A percentile compares a stretch with the other conserved stretches of the same genome.
Evolutionary conservation across 2,888 invertebrate genomes (phyloP).

Genomic region (Platycheirus albimanus): DNA sequence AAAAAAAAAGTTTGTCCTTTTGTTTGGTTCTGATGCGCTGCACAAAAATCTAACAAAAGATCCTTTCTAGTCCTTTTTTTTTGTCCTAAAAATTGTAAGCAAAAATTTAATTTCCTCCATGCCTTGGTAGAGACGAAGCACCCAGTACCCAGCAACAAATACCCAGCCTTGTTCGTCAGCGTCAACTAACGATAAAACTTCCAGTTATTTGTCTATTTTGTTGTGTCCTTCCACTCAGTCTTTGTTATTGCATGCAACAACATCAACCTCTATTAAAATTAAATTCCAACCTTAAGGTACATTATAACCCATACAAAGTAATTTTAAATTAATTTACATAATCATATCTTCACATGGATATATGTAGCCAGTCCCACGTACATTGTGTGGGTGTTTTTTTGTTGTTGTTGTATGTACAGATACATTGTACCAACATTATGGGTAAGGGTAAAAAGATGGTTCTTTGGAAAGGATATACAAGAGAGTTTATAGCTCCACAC

Average conservation of each 20-base stretch:
- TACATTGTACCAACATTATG: too few species aligned
- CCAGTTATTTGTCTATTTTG: constrained; percentile 57
- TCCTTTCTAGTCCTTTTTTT: neutral
- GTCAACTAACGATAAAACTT: constrained; percentile 56
- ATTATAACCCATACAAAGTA: constrained; percentile 65
- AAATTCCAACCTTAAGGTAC: constrained; percentile 59
- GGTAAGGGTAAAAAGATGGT: too few species aligned
- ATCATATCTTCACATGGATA: constrained; percentile 62
- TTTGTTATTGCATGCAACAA: constrained; percentile 8
- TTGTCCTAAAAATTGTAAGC: neutral
- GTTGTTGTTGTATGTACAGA: neutral
- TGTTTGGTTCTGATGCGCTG: constrained; percentile 7
- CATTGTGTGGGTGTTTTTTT: neutral
- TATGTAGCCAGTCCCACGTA: too few species aligned
- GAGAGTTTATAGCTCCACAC: constrained; percentile 10
- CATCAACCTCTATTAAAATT: constrained; percentile 48
- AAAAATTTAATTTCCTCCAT: constrained; percentile 46
- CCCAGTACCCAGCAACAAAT: neutral
- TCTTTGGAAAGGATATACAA: neutral
- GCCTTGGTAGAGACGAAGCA: neutral
- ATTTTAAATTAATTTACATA: constrained; percentile 72
- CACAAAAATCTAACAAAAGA: constrained; percentile 27
- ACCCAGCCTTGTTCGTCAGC: constrained; percentile 21
- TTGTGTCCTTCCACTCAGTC: neutral
- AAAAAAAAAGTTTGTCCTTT: constrained; percentile 34